Evolutionary conservation across 2,113 vertebrate genomes (phyloP).

Genomic region (Brienomyrus brachyistius): DNA sequence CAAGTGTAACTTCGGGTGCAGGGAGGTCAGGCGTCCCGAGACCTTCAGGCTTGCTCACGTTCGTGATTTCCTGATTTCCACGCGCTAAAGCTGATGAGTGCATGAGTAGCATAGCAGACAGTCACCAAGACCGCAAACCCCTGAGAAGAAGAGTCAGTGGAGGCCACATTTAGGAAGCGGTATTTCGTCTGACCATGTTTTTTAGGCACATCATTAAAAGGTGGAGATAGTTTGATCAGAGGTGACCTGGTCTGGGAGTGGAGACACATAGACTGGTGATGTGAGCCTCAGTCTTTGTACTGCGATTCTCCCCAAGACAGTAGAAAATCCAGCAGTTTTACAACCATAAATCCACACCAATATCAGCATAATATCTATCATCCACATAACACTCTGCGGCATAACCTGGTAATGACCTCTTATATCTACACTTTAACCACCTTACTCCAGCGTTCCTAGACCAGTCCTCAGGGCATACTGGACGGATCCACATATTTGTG

Average conservation of each 20-base stretch:
- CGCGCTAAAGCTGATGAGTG: conserved; percentile 72
- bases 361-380: not conserved
- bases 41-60: conserved; percentile 33
- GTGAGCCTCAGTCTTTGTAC: not conserved
- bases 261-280: not conserved
- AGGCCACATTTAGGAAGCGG: not conserved
- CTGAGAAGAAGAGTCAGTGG: conserved; percentile 51
- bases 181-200: not conserved
- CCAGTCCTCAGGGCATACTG: not conserved
- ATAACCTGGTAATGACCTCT: not conserved
- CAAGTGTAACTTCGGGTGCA: not conserved
- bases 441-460: not conserved
- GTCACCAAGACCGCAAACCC: conserved; percentile 83
- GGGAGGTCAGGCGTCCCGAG: not conserved
- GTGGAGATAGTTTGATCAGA: not conserved
- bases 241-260: not conserved
- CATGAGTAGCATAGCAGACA: conserved; percentile 77
- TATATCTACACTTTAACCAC: not conserved
- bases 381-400: not conserved
- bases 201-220: not conserved
- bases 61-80: conserved; percentile 65
- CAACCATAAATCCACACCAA: not conserved
- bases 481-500: too few relatives aligned
- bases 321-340: not conserved
- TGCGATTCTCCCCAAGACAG: not conserved